phyloP scores from a whole-genome alignment of 2,113 vertebrate genomes.

The Limnothrissa miodon region DNA sequence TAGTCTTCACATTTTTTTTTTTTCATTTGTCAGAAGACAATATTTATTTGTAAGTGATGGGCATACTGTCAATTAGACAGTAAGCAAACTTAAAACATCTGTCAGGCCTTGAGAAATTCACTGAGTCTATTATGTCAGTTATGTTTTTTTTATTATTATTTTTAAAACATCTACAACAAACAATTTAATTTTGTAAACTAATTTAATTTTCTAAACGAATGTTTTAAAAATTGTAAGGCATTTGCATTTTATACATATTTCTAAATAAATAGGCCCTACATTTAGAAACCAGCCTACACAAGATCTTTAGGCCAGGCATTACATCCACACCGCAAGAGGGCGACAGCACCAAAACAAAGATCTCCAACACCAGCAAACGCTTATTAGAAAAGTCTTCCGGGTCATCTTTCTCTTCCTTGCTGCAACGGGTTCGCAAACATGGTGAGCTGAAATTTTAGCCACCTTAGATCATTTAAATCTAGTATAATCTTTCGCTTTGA shows the following conservation, averaged over 20 bases:
- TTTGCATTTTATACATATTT: no score
- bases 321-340: constrained; percentile 47
- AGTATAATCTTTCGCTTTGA: not conserved
- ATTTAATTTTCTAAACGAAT: no score
- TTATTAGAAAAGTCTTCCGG: constrained; percentile 58
- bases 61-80: not conserved
- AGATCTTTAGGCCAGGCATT: no score
- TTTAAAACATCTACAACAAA: no score
- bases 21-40: not conserved
- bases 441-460: constrained; percentile 48
- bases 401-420: constrained; percentile 60
- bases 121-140: no score
- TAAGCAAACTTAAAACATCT: not conserved
- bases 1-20: not conserved
- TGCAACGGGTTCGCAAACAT: constrained; percentile 63
- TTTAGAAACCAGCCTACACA: no score
- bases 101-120: no score
- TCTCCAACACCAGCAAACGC: not conserved
- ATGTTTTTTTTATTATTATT: no score
- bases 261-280: no score
- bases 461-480: not conserved
- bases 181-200: no score
- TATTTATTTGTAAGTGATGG: not conserved
- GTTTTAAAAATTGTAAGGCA: no score
- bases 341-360: not conserved